Evolutionary conservation across 2,888 invertebrate species (phyloP).

Genomic region (Pyralis farinalis): DNA sequence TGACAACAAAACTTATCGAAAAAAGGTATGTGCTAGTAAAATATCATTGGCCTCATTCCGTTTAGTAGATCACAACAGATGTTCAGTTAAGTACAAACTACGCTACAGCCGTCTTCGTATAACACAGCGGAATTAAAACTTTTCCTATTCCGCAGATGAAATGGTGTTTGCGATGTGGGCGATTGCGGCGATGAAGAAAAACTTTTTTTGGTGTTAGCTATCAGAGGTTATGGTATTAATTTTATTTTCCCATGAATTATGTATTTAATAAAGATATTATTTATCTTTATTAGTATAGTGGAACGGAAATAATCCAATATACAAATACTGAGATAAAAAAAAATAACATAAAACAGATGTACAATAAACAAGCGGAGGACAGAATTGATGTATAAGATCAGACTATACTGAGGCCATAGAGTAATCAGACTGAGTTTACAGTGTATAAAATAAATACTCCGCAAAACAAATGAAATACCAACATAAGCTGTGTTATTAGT

Average conservation of each 20-base stretch:
- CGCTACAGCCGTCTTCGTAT: constrained; percentile 10
- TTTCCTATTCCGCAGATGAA: constrained; percentile 25
- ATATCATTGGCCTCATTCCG: constrained; percentile 11
- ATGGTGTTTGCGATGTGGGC: constrained; percentile 17
- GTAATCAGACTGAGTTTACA: too few species aligned
- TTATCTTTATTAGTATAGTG: too few species aligned
- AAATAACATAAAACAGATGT: too few species aligned
- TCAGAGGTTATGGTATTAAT: constrained; percentile 10
- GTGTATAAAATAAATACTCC: too few species aligned
- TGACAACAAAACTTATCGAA: not conserved
- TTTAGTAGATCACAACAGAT: not conserved
- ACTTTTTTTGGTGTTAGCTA: constrained; percentile 12
- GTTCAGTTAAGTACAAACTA: constrained; percentile 13
- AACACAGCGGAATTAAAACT: constrained; percentile 31
- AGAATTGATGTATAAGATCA: too few species aligned
- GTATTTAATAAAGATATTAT: not conserved
- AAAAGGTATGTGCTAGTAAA: not conserved
- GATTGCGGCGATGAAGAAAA: constrained; percentile 15
- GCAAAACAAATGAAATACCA: too few species aligned
- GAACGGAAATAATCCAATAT: too few species aligned
- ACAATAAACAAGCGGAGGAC: too few species aligned
- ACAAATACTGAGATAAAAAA: too few species aligned
- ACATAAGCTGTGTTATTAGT: too few species aligned
- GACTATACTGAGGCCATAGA: too few species aligned
- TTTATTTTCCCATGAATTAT: constrained; percentile 1